Evolutionary conservation across 53 echinoderm and acorn worm genomes (phyloP), one percentile per base, ranked within the genome.

Genomic region (Luidia sarsii): DNA sequence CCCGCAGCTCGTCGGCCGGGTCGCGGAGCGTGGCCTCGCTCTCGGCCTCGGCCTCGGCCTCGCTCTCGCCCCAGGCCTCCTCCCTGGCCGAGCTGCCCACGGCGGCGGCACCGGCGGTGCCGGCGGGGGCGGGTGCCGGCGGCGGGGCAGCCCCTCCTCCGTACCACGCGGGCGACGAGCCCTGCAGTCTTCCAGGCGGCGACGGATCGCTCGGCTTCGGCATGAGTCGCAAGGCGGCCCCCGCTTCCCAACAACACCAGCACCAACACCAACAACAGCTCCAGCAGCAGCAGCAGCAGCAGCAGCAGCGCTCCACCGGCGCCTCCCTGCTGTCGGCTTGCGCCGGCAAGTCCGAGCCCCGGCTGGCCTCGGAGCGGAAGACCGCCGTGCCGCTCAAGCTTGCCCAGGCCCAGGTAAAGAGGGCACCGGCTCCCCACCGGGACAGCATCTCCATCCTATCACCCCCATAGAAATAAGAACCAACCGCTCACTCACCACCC

Each of bases 331-430:
- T 79, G 67, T 94, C 94, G 19, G 88, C 90, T 67, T 87, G 85
- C 25, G 91, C 90, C 23, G 83, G 79, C 35, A 71, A 74, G 23
- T 65, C 81, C 32, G 90, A 92, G 52, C 37, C 79, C 19, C 48
- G 71, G 50, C 92, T 88, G 16, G 90, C 82, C 16, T 92, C 90
- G 8, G 92, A 95, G 55, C 85, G 92, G 33, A 99, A 99, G 84
- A 94, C 99, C 32, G 93, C 97, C 39, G 81, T 96, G 77, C 94
- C 99, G 23, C 62, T 99, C 70, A 99, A 99, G 74, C 83, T 99
- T 57, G 94, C 99, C 33, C 94, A 99, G 69, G 89, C 94, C 67
- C 99, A 99, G 99, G 99, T 99, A 60, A 88, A 85, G 72, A 50
- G 61, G 23, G 51, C 23, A 52, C n/a, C n/a, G n/a, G n/a, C n/a